Evolutionary conservation across 2,888 invertebrate species (phyloP).

Genomic region (Himalopsyche japonica): DNA sequence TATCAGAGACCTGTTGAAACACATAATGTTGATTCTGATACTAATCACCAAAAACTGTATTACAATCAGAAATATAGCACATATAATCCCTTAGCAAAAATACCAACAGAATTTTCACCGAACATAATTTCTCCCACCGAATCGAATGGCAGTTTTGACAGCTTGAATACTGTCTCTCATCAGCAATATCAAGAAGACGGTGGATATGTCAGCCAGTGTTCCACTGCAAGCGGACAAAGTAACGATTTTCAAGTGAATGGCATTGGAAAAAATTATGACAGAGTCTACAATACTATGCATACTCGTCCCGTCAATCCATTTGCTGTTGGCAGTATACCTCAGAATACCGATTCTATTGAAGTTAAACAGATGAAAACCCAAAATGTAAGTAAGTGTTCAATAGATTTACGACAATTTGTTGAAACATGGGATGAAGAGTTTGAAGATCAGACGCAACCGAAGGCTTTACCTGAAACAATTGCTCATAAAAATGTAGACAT

Average conservation of each 20-base stretch:
- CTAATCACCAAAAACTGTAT: constrained; percentile 20
- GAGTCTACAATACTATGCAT: constrained; percentile 6
- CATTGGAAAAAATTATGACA: not conserved
- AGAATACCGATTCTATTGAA: constrained; percentile 1
- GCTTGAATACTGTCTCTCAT: constrained; percentile 44
- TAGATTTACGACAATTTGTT: constrained; percentile 57
- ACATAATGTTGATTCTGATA: constrained; percentile 16
- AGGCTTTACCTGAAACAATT: not conserved
- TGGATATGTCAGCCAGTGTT: constrained; percentile 58
- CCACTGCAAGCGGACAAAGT: constrained; percentile 54
- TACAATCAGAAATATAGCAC: constrained; percentile 43
- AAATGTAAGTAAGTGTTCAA: constrained; percentile 29
- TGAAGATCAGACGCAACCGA: constrained; percentile 46
- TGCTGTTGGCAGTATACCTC: not conserved
- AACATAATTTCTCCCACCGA: constrained; percentile 55
- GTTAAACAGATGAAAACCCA: not conserved
- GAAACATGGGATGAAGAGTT: constrained; percentile 61
- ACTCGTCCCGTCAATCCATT: not conserved
- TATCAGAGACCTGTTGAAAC: constrained; percentile 26
- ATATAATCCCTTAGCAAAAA: constrained; percentile 47
- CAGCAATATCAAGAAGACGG: constrained; percentile 54
- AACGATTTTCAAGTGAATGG: constrained; percentile 44
- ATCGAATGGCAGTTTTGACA: constrained; percentile 55
- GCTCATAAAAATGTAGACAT: not conserved
- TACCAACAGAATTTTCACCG: constrained; percentile 54